Conservation (phyloP, 2,888 invertebrate genomes). For the Pristionchus japonicus region DNA sequence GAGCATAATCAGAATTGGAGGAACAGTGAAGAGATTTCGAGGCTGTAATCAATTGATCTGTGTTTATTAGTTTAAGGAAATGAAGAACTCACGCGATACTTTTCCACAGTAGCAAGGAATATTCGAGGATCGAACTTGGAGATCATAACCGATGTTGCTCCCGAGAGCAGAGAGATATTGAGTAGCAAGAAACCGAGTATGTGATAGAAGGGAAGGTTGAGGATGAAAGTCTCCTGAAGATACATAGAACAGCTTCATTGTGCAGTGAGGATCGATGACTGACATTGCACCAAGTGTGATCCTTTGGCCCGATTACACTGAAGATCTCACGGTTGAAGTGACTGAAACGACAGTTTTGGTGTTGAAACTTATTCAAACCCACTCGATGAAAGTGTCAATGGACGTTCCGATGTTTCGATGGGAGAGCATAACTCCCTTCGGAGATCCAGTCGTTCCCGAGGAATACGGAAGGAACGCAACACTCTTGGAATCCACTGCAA, state of each 20-base stretch:
- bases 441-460: slow-evolving; percentile 86
- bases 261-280: too few species aligned
- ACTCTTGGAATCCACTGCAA: neutral
- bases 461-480: slow-evolving; percentile 66
- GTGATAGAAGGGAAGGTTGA: slow-evolving; percentile 72
- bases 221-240: slow-evolving; percentile 55
- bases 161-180: slow-evolving; percentile 52
- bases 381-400: slow-evolving; percentile 53
- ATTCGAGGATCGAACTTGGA: slow-evolving; percentile 64
- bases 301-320: neutral
- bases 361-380: too few species aligned
- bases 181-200: slow-evolving; percentile 68
- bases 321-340: neutral
- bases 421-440: slow-evolving; percentile 85
- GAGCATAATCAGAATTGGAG: slow-evolving; percentile 86
- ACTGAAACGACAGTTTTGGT: neutral
- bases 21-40: slow-evolving; percentile 83
- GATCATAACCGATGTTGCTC: slow-evolving; percentile 67
- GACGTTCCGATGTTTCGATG: slow-evolving; percentile 82
- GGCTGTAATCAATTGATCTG: slow-evolving; percentile 78
- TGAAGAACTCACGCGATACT: slow-evolving; percentile 56
- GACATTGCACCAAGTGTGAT: too few species aligned
- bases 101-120: slow-evolving; percentile 62
- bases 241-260: neutral
- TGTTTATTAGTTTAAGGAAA: slow-evolving; percentile 62